Conservation (phyloP, 2,797 vertebrate genomes). For the Eupleurogrammus muticus region DNA sequence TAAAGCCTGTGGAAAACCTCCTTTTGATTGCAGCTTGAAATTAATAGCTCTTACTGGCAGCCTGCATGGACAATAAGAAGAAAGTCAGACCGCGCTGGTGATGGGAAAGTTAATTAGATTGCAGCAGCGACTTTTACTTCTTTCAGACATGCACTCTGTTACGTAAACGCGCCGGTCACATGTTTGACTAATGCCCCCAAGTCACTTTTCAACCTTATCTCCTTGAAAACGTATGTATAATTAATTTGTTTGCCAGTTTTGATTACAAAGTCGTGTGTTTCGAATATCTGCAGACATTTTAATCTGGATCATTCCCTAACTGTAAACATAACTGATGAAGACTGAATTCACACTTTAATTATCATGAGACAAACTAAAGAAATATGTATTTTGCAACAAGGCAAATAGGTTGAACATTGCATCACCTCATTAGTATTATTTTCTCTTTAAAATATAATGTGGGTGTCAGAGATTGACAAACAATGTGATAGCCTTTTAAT, state of each 20-base stretch:
- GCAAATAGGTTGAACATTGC: too few species aligned
- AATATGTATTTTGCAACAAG: too few species aligned
- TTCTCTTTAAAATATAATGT: background rate
- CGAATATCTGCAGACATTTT: too few species aligned
- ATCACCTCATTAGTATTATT: too few species aligned
- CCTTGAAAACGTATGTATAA: background rate
- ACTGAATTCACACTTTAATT: too few species aligned
- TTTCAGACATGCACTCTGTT: slow-evolving; percentile 12
- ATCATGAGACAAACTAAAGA: too few species aligned
- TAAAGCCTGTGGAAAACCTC: slow-evolving; percentile 61
- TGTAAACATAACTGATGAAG: too few species aligned
- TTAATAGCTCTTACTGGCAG: slow-evolving; percentile 51
- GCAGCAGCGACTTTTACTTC: slow-evolving; percentile 2
- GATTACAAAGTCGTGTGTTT: too few species aligned
- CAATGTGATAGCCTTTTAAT: background rate
- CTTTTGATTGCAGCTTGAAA: slow-evolving; percentile 62
- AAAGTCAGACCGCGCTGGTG: slow-evolving; percentile 21
- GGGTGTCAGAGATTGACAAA: background rate
- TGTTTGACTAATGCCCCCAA: slow-evolving; percentile 1
- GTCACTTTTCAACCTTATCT: background rate
- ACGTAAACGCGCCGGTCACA: slow-evolving; percentile 4
- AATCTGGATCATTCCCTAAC: too few species aligned
- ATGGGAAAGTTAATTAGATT: slow-evolving; percentile 46
- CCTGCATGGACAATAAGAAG: slow-evolving; percentile 31
- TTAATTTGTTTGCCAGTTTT: background rate